Percentiles rank a stretch among this genome's conserved stretches.
These are phyloP conservation scores for Tetragonisca angustula DNA, from an alignment of 2,888 invertebrate genomes.

Conservation along the genomic window DNA sequence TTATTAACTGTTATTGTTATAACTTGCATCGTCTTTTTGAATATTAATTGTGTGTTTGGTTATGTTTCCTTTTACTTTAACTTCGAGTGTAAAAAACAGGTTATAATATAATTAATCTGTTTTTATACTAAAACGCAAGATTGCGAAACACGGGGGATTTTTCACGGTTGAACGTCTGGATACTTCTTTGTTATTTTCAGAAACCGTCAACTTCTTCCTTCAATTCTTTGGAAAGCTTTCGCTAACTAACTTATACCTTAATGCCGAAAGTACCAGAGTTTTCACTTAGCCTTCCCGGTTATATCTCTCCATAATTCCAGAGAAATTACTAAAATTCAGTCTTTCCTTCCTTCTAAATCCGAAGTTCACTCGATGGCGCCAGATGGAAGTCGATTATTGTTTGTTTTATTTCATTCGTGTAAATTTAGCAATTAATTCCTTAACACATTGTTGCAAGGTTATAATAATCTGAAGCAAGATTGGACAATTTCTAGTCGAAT, in stretches of 20 bases:
- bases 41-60: too few relatives aligned
- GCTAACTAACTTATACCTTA: constrained; percentile 3
- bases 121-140: neutral
- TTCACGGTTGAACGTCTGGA: neutral
- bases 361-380: neutral
- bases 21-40: too few relatives aligned
- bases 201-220: neutral
- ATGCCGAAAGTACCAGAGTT: constrained; percentile 4
- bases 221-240: neutral
- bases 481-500: too few relatives aligned
- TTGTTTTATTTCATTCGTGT: too few relatives aligned
- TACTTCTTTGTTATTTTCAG: neutral
- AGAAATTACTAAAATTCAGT: neutral
- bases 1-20: too few relatives aligned
- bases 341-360: neutral
- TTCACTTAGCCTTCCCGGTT: neutral
- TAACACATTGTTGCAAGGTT: too few relatives aligned
- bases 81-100: neutral
- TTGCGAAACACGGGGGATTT: neutral
- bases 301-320: neutral
- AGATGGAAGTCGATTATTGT: neutral
- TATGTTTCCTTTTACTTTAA: too few relatives aligned
- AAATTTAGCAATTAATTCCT: too few relatives aligned
- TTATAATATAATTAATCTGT: neutral
- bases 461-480: too few relatives aligned